Percentiles rank a stretch among this genome's conserved stretches.
phyloP scores from a whole-genome alignment of 2,888 invertebrate genomes.

The Drosophila lutescens region DNA sequence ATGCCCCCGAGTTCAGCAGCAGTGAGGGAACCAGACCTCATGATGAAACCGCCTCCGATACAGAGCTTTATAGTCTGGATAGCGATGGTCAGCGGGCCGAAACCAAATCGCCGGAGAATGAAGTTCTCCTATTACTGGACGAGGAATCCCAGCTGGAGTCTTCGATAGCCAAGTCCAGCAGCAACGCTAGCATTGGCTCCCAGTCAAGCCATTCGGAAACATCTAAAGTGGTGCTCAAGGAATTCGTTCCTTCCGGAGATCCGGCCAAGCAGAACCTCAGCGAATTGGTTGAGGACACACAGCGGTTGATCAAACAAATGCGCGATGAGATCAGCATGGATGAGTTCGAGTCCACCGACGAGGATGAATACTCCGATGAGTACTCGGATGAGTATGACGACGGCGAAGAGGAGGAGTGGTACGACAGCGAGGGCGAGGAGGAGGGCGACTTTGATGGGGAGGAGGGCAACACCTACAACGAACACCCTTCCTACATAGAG shows the following conservation, averaged over 20 bases:
- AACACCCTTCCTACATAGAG: conserved; percentile 77
- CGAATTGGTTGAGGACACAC: conserved; percentile 87
- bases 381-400: conserved; percentile 85
- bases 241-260: conserved; percentile 81
- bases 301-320: conserved; percentile 88
- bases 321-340: conserved; percentile 88
- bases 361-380: conserved; percentile 85
- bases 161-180: conserved; percentile 55
- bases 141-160: conserved; percentile 26
- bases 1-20: conserved; percentile 73
- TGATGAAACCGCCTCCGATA: conserved; percentile 65
- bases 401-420: conserved; percentile 78
- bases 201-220: conserved; percentile 63
- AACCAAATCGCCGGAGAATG: conserved; percentile 62
- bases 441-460: conserved; percentile 70
- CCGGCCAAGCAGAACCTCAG: conserved; percentile 83
- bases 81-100: conserved; percentile 60
- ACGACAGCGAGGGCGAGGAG: conserved; percentile 75
- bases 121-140: conserved; percentile 60
- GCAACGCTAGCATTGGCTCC: conserved; percentile 66
- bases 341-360: conserved; percentile 83
- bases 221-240: conserved; percentile 59
- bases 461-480: conserved; percentile 62
- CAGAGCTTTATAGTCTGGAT: conserved; percentile 74
- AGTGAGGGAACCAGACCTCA: conserved; percentile 54